A percentile compares a stretch with the other conserved stretches of the same genome.
Conservation (phyloP, 2,797 vertebrate genomes). For the Nyctalus aviator region DNA sequence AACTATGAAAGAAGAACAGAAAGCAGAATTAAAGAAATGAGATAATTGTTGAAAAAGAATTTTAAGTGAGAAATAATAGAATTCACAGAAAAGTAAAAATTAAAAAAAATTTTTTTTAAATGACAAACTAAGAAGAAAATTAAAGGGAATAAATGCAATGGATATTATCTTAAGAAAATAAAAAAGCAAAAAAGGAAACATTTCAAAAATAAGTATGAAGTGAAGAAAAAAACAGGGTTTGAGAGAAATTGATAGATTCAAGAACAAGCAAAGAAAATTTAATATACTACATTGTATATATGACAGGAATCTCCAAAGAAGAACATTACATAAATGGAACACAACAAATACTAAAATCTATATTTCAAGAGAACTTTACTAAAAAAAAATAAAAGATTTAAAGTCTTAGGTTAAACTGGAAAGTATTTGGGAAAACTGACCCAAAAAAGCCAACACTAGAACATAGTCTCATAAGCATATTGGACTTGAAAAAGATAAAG, state of each 20-base stretch:
- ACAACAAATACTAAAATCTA: background rate
- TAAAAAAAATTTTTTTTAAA: background rate
- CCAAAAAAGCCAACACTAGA: background rate
- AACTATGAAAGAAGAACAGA: constrained; percentile 16
- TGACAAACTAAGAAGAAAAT: background rate
- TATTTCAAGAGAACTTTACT: constrained; percentile 9
- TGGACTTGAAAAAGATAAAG: background rate
- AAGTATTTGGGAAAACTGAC: constrained; percentile 36
- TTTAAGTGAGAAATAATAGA: background rate
- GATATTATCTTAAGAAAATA: background rate
- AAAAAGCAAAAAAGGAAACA: background rate
- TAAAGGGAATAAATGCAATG: background rate
- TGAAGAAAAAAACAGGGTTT: background rate
- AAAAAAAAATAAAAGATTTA: background rate
- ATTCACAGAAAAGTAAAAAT: background rate
- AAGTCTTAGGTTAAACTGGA: constrained; percentile 14
- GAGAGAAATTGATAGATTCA: background rate
- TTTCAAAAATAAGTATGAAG: background rate
- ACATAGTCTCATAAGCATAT: background rate
- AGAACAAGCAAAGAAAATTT: background rate
- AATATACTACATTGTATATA: background rate
- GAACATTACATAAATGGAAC: background rate
- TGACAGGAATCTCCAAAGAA: background rate
- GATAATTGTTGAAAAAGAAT: background rate
- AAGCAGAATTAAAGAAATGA: constrained; percentile 45